These are phyloP conservation scores for Cephalopachus bancanus DNA, from an alignment of 2,797 vertebrate genomes.

Conservation along the genomic window DNA sequence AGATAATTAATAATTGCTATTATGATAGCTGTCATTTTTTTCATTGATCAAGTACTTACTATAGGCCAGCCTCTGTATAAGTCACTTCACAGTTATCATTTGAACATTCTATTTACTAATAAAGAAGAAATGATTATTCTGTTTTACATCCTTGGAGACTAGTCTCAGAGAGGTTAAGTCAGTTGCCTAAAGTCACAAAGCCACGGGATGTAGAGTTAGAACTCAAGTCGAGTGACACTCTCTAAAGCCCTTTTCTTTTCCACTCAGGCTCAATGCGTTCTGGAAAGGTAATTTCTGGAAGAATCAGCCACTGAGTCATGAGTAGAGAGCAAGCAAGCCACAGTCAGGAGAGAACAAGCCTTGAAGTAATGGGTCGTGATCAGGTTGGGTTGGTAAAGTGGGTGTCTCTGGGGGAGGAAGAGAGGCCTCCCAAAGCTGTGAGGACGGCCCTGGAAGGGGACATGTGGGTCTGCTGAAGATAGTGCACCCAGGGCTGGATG, in stretches of 20 bases:
- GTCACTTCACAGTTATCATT: neutral
- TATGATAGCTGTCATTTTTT: neutral
- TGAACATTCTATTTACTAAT: neutral
- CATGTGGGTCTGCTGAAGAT: neutral
- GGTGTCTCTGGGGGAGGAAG: neutral
- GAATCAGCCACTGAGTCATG: neutral
- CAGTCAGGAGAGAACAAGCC: neutral
- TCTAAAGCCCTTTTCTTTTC: constrained; percentile 5
- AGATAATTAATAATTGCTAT: neutral
- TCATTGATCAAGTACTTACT: neutral
- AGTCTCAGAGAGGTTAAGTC: constrained; percentile 19
- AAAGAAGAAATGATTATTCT: neutral
- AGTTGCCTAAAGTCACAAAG: neutral
- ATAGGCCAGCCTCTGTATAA: neutral
- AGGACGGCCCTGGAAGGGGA: neutral
- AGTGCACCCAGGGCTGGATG: neutral
- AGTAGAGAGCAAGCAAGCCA: neutral
- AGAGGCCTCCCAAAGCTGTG: neutral
- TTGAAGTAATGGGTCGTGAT: neutral
- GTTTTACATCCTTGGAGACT: neutral
- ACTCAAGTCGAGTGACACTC: neutral
- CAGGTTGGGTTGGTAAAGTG: neutral
- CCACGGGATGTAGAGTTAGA: neutral
- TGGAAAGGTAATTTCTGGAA: neutral
- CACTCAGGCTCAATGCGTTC: neutral